phyloP scores from a whole-genome alignment of 2,113 vertebrate species.

The Cyrtonyx montezumae region DNA sequence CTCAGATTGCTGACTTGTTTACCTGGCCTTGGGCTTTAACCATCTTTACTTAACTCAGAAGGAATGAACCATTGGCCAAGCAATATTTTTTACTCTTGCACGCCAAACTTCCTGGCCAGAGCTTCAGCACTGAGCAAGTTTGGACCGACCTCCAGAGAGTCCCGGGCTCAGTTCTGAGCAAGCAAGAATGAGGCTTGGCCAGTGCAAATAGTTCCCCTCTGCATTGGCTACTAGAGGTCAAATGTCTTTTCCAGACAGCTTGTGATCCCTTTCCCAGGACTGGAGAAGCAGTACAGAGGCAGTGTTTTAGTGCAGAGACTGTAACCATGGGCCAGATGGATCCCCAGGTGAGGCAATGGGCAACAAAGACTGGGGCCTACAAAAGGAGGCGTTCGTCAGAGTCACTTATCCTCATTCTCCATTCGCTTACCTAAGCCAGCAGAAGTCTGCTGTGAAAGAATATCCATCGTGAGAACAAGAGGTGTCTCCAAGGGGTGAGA shows the following conservation, averaged over 20 bases:
- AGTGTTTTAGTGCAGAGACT: not conserved
- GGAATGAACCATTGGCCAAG: not conserved
- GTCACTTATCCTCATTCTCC: not conserved
- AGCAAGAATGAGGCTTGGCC: not conserved
- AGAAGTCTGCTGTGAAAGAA: not conserved
- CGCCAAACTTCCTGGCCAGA: not conserved
- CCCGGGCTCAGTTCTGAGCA: not conserved
- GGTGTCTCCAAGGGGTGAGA: not conserved
- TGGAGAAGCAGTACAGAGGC: not conserved
- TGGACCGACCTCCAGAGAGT: not conserved
- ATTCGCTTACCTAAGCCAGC: not conserved
- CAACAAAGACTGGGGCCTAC: not conserved
- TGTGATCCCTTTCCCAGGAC: not conserved
- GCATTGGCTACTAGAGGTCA: not conserved
- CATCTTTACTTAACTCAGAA: not conserved
- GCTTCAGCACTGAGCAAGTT: accelerated
- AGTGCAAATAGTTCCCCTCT: not conserved
- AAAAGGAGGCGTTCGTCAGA: accelerated
- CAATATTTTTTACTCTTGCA: not conserved
- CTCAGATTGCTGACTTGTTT: not conserved
- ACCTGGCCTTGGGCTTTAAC: not conserved
- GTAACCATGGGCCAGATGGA: accelerated
- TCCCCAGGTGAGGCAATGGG: accelerated
- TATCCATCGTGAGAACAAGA: not conserved
- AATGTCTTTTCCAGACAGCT: not conserved